Conservation (phyloP, 1,140 invertebrate species). For the Platyscapa corneri region DNA sequence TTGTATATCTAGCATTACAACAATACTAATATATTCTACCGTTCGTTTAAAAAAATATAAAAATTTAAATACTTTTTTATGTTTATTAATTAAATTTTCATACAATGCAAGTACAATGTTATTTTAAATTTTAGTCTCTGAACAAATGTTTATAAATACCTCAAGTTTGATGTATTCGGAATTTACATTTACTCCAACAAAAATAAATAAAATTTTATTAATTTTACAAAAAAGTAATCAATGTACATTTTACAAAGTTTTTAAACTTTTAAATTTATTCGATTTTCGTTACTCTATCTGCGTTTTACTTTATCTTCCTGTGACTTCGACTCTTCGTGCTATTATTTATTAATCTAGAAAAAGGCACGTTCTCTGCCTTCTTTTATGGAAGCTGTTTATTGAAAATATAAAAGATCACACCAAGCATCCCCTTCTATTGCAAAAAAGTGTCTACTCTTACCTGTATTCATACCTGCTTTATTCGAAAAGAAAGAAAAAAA, state of each 20-base stretch:
- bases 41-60: too few species aligned
- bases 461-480: slow-evolving; percentile 34
- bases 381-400: slow-evolving; percentile 42
- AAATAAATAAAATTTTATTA: too few species aligned
- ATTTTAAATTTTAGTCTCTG: too few species aligned
- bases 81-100: too few species aligned
- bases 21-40: too few species aligned
- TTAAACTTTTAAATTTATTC: slow-evolving; percentile 24
- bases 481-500: background rate
- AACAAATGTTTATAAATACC: too few species aligned
- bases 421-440: background rate
- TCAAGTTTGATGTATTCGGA: too few species aligned
- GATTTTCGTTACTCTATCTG: slow-evolving; percentile 39
- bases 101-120: too few species aligned
- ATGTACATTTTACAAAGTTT: slow-evolving; percentile 9
- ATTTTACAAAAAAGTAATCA: background rate
- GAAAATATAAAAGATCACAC: slow-evolving; percentile 37
- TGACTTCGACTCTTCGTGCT: background rate
- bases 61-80: too few species aligned
- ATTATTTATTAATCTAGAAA: slow-evolving; percentile 16
- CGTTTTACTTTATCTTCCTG: slow-evolving; percentile 17
- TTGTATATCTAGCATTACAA: too few species aligned
- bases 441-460: too few species aligned
- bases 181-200: too few species aligned
- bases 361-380: background rate